These are phyloP conservation scores for Montipora sp. DNA, from an alignment of 64 coral and sea anemone genomes.

Conservation along the genomic window DNA sequence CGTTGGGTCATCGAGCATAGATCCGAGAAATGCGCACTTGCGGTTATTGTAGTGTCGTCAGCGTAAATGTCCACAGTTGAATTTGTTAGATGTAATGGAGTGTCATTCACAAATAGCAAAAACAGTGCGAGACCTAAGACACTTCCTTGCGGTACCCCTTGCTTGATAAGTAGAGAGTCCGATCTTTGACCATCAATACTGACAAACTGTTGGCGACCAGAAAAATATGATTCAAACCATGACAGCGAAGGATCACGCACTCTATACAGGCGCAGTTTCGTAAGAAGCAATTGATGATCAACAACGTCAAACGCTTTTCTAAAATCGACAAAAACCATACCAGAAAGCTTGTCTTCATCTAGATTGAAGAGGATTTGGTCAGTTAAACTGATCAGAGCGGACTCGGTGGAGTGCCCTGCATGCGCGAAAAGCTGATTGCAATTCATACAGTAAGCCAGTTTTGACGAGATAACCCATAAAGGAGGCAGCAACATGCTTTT, in stretches of 20 bases:
- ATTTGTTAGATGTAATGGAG: too few relatives aligned
- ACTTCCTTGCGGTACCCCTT: conserved; percentile 51
- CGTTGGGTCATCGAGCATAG: background rate
- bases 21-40: conserved; percentile 14
- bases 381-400: conserved; percentile 59
- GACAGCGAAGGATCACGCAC: background rate
- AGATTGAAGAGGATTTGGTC: conserved; percentile 65
- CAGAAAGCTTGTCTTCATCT: background rate
- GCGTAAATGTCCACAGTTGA: conserved; percentile 26
- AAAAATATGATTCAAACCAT: conserved; percentile 33
- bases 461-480: conserved; percentile 42
- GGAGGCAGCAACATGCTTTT: conserved; percentile 61
- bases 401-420: conserved; percentile 33
- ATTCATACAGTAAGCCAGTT: conserved; percentile 44
- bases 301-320: conserved; percentile 71
- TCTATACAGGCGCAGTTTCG: conserved; percentile 38
- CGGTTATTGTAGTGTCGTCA: conserved; percentile 32
- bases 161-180: background rate
- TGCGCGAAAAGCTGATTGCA: conserved; percentile 17
- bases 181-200: too few relatives aligned
- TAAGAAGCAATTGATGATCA: conserved; percentile 46
- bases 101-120: conserved; percentile 28
- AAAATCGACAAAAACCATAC: conserved; percentile 69
- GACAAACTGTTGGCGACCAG: too few relatives aligned
- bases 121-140: background rate